Conservation (phyloP, 2,113 vertebrate genomes). For the Forbesichthys agassizii region DNA sequence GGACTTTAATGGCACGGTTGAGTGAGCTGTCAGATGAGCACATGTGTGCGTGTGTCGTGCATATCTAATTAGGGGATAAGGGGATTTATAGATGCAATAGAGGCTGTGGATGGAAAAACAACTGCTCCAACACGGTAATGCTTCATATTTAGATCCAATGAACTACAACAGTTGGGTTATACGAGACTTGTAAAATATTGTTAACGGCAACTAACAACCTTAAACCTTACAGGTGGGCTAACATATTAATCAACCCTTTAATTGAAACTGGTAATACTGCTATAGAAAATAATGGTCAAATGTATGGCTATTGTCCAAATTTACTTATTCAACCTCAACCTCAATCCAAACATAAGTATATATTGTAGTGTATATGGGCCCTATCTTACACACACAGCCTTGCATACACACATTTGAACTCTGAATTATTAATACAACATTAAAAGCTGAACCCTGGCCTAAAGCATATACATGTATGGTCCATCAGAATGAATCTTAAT, state of each 20-base stretch:
- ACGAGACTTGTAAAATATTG: not conserved
- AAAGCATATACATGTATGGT: not conserved
- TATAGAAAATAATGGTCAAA: not conserved
- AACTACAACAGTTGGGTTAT: not conserved
- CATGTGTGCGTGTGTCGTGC: constrained; percentile 10
- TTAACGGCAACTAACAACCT: no score
- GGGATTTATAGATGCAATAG: constrained; percentile 1
- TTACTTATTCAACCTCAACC: no score
- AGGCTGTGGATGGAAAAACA: not conserved
- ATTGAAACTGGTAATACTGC: not conserved
- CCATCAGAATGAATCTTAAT: no score
- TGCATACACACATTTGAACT: not conserved
- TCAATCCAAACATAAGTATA: no score
- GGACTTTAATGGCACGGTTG: constrained; percentile 12
- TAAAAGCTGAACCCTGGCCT: not conserved
- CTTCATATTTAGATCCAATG: not conserved
- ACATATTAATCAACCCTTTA: not conserved
- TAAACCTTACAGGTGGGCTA: not conserved
- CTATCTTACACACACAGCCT: not conserved
- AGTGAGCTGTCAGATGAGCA: constrained; percentile 21
- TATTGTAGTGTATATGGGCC: not conserved
- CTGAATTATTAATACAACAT: not conserved
- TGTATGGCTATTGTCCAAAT: no score
- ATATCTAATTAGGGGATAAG: constrained; percentile 21
- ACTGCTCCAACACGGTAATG: no score